Percentiles rank a stretch among this genome's conserved stretches.
Evolutionary conservation across 2,888 invertebrate species (phyloP).

Genomic region (Elegia similella): DNA sequence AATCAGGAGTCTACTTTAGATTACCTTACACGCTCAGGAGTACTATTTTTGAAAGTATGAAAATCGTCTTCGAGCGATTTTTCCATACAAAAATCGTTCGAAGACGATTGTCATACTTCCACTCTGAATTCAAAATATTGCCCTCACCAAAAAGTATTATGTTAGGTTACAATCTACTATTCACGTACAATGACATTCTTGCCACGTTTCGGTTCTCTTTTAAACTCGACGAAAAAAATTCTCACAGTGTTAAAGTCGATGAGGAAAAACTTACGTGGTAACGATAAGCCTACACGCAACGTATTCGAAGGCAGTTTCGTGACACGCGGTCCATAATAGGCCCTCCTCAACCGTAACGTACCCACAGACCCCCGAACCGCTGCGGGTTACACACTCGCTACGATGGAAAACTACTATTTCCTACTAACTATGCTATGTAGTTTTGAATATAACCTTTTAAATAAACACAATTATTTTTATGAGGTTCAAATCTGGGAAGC

Average conservation of each 20-base stretch:
- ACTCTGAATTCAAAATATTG: no score
- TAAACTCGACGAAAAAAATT: neutral
- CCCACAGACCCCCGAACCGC: conserved; percentile 49
- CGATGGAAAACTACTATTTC: conserved; percentile 74
- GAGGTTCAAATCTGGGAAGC: no score
- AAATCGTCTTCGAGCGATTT: no score
- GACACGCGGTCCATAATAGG: conserved; percentile 59
- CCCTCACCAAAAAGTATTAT: no score
- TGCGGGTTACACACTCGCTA: conserved; percentile 40
- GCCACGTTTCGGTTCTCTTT: neutral
- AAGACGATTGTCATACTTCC: no score
- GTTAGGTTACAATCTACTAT: no score
- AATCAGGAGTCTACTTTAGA: no score
- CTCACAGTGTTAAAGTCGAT: conserved; percentile 1
- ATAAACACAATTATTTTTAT: no score
- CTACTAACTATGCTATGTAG: conserved; percentile 78
- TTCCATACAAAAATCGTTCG: no score
- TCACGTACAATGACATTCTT: neutral
- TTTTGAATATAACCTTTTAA: no score
- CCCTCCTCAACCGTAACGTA: conserved; percentile 76
- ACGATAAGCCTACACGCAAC: conserved; percentile 43
- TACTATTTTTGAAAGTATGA: no score
- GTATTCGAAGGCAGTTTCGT: conserved; percentile 41
- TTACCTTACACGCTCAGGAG: no score
- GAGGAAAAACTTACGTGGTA: conserved; percentile 4